Base-by-base conservation (phyloP, 2,888 invertebrate species). In the Loripinus fragilis region DNA sequence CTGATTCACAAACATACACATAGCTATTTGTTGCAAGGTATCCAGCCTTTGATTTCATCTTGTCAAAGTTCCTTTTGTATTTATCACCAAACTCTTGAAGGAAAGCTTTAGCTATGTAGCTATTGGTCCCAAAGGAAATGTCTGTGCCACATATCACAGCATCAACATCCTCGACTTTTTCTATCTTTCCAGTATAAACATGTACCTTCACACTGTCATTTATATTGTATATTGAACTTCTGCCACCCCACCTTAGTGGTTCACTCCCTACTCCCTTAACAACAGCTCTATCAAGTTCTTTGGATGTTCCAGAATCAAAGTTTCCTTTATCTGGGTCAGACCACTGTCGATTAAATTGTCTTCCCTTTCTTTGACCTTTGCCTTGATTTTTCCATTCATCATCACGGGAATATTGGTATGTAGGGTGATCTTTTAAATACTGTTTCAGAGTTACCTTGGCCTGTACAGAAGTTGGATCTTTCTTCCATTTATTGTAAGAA, bases 111-210 rank as follows among this genome's bases (percentile, higher is more conserved):
- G 66, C 71, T 28, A 83, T 70, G 50, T 71, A 83, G 10, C 83
- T 78, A n/a, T 20, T 41, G 7, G 50, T 25, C 12, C 38, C 10
- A 33, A 80, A 60, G 20, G 17, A 7, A 23, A 17, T 73, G 52
- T 74, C 76, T 23, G 68, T 76, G 5, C 80, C 75, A 76, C 80
- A 80, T 2, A 80, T 76, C 64, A 83, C 30, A 25, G 80, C 83
- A 80, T 83, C 80, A 17, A 83, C 23, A 42, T 66, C 41, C 30
- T n/a, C 45, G 3, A 64, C 65, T 74, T 74, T 80, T 8, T 67
- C 68, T 38, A 83, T 77, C 7, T 72, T 72, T 17, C 76, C 75
- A 45, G 71, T 68, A 48, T 66, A 83, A 12, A 80, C 71, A 42
- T 78, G 74, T 0, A 80, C 76, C 28, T 68, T 76, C 28, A 78